These are phyloP conservation scores for Pterobdella sp. DNA, from an alignment of 2,888 invertebrate genomes.

Conservation along the genomic window DNA sequence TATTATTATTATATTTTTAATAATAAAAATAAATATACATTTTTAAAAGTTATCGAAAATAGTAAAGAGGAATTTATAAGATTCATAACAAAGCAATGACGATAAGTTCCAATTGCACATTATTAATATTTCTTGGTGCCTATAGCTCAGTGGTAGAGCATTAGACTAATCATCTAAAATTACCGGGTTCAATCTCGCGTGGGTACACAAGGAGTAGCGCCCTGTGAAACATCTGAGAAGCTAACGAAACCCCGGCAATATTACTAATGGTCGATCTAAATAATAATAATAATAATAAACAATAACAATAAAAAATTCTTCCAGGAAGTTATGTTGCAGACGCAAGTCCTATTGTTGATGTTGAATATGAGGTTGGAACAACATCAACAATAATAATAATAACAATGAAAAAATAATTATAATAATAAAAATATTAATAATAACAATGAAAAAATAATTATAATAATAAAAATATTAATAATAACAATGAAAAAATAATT, in stretches of 20 bases:
- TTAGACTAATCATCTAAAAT: no score
- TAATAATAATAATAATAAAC: background rate
- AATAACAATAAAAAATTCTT: background rate
- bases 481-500: background rate
- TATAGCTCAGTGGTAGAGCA: no score
- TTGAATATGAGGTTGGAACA: slow-evolving; percentile 32
- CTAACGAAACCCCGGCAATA: no score
- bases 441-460: background rate
- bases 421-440: background rate
- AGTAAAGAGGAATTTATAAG: no score
- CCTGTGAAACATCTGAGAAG: no score
- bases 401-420: background rate
- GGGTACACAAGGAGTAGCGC: no score
- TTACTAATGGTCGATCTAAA: background rate
- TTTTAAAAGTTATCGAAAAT: no score
- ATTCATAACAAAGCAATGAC: no score
- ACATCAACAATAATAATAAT: background rate
- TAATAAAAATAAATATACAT: no score
- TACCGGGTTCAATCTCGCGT: no score
- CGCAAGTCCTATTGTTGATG: slow-evolving; percentile 57
- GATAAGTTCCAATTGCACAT: no score
- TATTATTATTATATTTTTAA: background rate
- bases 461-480: background rate
- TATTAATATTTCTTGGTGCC: no score
- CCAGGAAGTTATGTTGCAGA: slow-evolving; percentile 89